These are phyloP conservation scores for Lamellibrachia satsuma DNA, from an alignment of 2,888 invertebrate genomes.

Conservation along the genomic window DNA sequence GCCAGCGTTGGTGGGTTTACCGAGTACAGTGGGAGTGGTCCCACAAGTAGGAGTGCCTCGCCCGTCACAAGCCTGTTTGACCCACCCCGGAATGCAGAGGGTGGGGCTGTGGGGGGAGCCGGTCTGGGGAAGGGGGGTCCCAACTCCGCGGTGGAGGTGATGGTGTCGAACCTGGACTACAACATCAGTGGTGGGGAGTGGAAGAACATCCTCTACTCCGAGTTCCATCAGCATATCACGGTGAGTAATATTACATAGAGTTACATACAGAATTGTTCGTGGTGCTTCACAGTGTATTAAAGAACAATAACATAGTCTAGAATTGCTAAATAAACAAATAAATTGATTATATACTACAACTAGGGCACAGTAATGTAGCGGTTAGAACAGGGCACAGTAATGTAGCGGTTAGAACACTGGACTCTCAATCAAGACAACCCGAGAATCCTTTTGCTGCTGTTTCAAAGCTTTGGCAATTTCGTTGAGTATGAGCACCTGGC, in stretches of 20 bases:
- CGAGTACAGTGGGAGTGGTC: not conserved
- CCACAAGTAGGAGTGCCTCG: not conserved
- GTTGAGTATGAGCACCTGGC: no score
- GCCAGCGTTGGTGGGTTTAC: not conserved
- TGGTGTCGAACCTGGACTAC: conserved; percentile 77
- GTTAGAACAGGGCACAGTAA: no score
- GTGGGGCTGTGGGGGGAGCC: not conserved
- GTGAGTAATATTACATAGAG: conserved; percentile 59
- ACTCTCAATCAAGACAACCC: no score
- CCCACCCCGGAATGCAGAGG: conserved; percentile 18
- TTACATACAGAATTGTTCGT: no score
- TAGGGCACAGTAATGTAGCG: no score
- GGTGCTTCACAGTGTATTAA: no score
- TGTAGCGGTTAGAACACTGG: no score
- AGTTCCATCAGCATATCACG: conserved; percentile 75
- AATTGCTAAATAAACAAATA: no score
- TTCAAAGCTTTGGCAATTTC: no score
- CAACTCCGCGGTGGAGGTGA: conserved; percentile 49
- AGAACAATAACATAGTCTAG: no score
- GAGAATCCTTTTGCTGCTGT: no score
- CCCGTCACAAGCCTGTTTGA: not conserved
- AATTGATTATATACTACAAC: no score
- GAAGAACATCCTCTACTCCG: conserved; percentile 72
- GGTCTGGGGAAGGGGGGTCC: conserved; percentile 20
- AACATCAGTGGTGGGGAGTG: conserved; percentile 76